A percentile compares a stretch with the other conserved stretches of the same genome.
Conservation (phyloP, 2,797 vertebrate genomes). For the Anguilla pacifica region DNA sequence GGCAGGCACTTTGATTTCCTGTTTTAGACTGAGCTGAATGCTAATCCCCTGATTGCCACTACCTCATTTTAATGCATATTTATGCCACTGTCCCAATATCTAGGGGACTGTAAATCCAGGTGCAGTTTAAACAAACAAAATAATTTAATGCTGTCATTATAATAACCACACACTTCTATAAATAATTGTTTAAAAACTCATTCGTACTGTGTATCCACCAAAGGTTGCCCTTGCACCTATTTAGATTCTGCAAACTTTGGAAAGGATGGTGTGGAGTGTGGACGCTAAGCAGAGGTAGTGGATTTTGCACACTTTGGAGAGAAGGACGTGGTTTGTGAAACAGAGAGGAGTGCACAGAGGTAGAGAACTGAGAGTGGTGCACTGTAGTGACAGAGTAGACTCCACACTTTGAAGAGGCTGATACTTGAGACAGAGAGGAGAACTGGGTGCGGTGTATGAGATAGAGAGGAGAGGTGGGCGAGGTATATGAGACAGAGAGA, state of each 20-base stretch:
- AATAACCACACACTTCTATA: constrained; percentile 8
- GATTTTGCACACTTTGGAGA: neutral
- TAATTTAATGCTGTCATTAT: neutral
- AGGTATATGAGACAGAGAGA: neutral
- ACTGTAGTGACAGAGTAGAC: neutral
- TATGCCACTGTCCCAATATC: neutral
- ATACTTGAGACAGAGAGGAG: neutral
- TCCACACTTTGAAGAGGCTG: neutral
- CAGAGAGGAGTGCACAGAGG: neutral
- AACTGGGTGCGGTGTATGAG: neutral
- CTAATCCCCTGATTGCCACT: constrained; percentile 15
- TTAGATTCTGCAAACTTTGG: neutral
- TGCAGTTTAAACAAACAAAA: neutral
- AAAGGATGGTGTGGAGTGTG: neutral
- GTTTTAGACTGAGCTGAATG: constrained; percentile 24
- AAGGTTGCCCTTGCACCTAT: neutral
- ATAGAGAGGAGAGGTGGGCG: neutral
- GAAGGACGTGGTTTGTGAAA: neutral
- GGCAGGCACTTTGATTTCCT: constrained; percentile 39
- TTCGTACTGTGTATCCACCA: neutral
- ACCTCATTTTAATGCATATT: neutral
- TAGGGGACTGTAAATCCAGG: neutral
- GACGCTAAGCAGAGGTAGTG: neutral
- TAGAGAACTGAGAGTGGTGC: neutral
- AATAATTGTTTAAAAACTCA: neutral